Percentiles rank a stretch among this genome's conserved stretches.
Conservation (phyloP, 2,113 vertebrate species). For the Puma concolor region DNA sequence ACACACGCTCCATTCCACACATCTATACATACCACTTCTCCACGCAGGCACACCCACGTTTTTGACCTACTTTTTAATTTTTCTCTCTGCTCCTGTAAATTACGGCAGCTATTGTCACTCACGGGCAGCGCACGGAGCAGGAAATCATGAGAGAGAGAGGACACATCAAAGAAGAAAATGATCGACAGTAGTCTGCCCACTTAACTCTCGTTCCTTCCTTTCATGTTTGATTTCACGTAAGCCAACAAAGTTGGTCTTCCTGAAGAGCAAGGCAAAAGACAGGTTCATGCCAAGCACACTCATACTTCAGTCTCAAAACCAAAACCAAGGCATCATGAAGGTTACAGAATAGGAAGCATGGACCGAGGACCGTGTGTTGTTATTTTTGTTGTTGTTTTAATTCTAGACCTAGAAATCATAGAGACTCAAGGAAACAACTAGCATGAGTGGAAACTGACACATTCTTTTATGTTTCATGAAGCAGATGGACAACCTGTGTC, state of each 20-base stretch:
- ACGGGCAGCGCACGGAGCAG: neutral
- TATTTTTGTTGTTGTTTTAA: neutral
- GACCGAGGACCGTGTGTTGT: neutral
- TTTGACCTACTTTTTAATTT: neutral
- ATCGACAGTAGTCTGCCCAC: neutral
- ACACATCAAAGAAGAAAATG: neutral
- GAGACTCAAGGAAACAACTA: neutral
- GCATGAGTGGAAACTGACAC: neutral
- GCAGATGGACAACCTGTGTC: neutral
- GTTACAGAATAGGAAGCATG: neutral
- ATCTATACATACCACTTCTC: neutral
- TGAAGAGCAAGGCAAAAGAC: no score
- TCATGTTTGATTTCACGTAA: accelerated
- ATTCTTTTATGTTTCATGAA: neutral
- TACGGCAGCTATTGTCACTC: neutral
- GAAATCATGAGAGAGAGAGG: neutral
- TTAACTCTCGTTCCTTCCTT: neutral
- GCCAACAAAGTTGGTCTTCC: neutral
- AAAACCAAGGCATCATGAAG: neutral
- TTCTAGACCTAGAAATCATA: neutral
- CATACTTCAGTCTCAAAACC: neutral
- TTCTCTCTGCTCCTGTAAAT: neutral
- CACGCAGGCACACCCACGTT: neutral
- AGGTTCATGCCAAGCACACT: accelerated
- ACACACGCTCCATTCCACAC: neutral